These are phyloP conservation scores for Dryas iulia DNA, from an alignment of 1,140 invertebrate species.

Conservation along the genomic window DNA sequence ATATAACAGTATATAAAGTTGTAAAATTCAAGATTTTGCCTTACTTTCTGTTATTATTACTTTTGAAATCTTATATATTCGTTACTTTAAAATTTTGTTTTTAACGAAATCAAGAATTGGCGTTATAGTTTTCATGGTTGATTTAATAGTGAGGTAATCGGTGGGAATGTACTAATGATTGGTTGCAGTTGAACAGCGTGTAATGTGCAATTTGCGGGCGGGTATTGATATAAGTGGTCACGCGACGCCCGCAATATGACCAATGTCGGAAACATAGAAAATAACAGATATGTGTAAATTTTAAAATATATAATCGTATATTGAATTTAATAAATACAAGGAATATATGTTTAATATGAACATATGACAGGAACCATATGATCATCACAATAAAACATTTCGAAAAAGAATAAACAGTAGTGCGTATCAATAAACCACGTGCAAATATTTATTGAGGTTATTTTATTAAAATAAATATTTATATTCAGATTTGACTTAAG, in stretches of 20 bases:
- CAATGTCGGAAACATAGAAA: not conserved
- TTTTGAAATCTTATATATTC: too few relatives aligned
- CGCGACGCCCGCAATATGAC: conserved; percentile 47
- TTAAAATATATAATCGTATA: too few relatives aligned
- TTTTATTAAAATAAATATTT: too few relatives aligned
- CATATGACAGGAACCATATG: too few relatives aligned
- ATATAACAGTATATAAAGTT: not conserved
- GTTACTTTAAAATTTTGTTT: not conserved
- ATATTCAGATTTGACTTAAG: too few relatives aligned
- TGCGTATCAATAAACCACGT: too few relatives aligned
- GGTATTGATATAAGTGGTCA: conserved; percentile 52
- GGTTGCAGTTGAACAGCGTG: conserved; percentile 63
- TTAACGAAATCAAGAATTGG: conserved; percentile 20
- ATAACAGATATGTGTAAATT: not conserved
- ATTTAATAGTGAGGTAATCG: conserved; percentile 70
- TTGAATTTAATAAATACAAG: too few relatives aligned
- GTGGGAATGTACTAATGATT: conserved; percentile 71
- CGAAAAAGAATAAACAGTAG: too few relatives aligned
- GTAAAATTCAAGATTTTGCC: too few relatives aligned
- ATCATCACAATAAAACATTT: too few relatives aligned
- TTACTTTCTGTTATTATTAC: not conserved
- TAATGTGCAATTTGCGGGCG: conserved; percentile 72
- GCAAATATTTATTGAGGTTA: too few relatives aligned
- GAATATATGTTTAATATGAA: too few relatives aligned
- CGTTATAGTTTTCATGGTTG: conserved; percentile 50